Evolutionary conservation across 1,140 invertebrate species (phyloP).

Genomic region (Sitobion miscanthi): DNA sequence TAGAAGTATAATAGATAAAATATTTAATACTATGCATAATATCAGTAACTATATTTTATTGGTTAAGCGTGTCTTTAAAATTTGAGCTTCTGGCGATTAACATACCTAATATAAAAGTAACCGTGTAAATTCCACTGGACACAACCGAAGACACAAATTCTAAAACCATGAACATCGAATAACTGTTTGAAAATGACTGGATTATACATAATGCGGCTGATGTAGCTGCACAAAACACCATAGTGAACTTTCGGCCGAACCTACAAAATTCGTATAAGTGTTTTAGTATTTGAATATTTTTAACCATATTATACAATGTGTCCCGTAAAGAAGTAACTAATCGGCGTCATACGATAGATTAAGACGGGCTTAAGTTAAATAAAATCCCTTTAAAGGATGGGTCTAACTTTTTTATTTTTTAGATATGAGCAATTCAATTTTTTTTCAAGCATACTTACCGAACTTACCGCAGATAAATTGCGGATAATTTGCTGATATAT

Average conservation of each 20-base stretch:
- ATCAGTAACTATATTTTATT: neutral
- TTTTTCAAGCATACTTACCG: no score
- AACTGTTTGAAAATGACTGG: constrained; percentile 67
- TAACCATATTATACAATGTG: no score
- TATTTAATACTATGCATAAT: neutral
- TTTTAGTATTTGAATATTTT: neutral
- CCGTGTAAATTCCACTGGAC: constrained; percentile 69
- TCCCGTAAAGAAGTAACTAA: no score
- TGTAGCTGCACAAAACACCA: constrained; percentile 66
- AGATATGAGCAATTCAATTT: no score
- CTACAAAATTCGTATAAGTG: constrained; percentile 61
- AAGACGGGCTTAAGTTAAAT: no score
- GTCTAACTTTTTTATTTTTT: no score
- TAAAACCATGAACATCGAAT: constrained; percentile 66
- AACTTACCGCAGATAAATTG: no score
- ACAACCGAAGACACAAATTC: constrained; percentile 69
- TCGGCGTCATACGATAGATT: no score
- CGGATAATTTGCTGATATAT: no score
- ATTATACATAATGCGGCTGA: constrained; percentile 66
- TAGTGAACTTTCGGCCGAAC: constrained; percentile 68
- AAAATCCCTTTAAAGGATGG: no score
- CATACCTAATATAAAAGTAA: constrained; percentile 70
- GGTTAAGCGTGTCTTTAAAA: neutral
- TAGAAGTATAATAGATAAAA: neutral
- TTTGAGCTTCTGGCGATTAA: neutral